Evolutionary conservation across 1,140 invertebrate species (phyloP), one percentile per base, ranked within the genome.

Genomic region (Carposina sasakii): DNA sequence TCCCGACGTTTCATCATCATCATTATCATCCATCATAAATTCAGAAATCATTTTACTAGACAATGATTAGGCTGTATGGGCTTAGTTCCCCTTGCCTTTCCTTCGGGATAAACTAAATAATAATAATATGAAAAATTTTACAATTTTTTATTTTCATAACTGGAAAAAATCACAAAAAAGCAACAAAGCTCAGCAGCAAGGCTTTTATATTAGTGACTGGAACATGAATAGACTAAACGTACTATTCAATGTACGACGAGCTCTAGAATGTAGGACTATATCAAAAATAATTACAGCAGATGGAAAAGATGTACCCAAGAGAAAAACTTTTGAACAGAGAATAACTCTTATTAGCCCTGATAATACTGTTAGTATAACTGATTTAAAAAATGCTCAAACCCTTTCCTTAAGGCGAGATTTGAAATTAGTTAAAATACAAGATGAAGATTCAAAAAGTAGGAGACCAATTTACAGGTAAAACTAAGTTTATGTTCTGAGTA

Each of bases 401-500:
- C 50, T 92, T 43, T 88, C 91, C 10, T 82, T 86, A 52, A 73
- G 89, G 17, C 77, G 89, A 61, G 87, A 89, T 33, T 77, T 92
- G 45, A 91, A 91, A 70, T 67, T 92, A 31, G 76, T 92, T 1
- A 90, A 90, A 70, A 71, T 91, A 21, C 67, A 89, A 24, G 89
- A 91, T 68, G 71, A 85, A 5, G 89, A 90, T 67, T 77, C 86
- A 0, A 90, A 90, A 77, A 88, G 88, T 2, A 79, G 89, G 20
- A 79, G 90, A 31, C 85, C 89, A 13, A 69, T 90, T 20, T 92
- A 89, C 63, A 89, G 89, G 85, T 86, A 81, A 65, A n/a, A n/a
- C n/a, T n/a, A n/a, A n/a, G n/a, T n/a, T n/a, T n/a, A n/a, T n/a
- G n/a, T n/a, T n/a, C n/a, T n/a, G n/a, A n/a, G n/a, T n/a, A n/a